Evolutionary conservation across 2,797 vertebrate genomes (phyloP), one percentile per base, ranked within the genome.

Genomic region (Alectoris magna): DNA sequence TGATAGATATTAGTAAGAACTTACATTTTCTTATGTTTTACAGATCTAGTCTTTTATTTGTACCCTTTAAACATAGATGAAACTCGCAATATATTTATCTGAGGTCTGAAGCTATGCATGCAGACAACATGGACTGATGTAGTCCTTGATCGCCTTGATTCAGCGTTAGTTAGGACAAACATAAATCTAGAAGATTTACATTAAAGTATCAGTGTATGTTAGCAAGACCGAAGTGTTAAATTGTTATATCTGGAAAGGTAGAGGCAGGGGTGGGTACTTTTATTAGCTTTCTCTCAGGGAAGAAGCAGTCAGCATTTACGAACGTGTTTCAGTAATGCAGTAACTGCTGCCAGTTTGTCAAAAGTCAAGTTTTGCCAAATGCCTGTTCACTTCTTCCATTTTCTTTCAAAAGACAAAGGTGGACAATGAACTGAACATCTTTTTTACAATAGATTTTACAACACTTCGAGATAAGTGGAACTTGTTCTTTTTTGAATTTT

Each of bases 291-390:
- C 36, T 44, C 82, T 56, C 70, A 87, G 53, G 44, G 78, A 88
- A 84, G 91, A 89, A 84, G 66, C 69, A 93, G 88, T 66, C 90
- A 94, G 59, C 55, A 56, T 84, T 95, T 83, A 85, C 89, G 63
- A 95, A 93, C 76, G 51, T 62, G 75, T 85, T 92, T 94, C 90
- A 96, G 75, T 87, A 87, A 72, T 38, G 48, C 43, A 64, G 34
- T 34, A 60, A 84, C 68, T 48, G 38, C 77, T 94, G 74, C 85
- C 93, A 74, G 76, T 91, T 87, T 87, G 59, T 78, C 83, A 91
- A 63, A 89, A 91, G 51, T 70, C 87, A 88, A 71, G 26, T 87
- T 91, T 91, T 89, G 87, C 87, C 86, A 95, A 84, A 77, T 88
- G 83, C 59, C 43, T 71, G 43, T 75, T 91, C 78, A 86, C 64